A percentile compares a stretch with the other conserved stretches of the same genome.
Conservation (phyloP, 2,888 invertebrate species). For the Pristionchus arcanus region DNA sequence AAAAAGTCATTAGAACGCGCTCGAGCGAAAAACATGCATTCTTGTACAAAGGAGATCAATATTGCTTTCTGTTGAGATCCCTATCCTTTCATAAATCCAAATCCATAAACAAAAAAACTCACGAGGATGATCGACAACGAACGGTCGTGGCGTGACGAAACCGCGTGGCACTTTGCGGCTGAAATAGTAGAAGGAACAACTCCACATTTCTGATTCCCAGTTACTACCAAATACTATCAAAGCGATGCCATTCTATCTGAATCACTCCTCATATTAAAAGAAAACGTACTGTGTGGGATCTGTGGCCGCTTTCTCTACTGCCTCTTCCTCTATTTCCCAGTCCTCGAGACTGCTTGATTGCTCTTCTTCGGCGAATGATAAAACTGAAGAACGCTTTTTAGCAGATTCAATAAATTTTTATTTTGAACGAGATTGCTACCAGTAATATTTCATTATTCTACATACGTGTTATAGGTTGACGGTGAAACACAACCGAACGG, state of each 20-base stretch:
- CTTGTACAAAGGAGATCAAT: no score
- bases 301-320: neutral
- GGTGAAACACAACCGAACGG: neutral
- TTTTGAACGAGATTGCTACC: no score
- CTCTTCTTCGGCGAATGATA: neutral
- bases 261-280: no score
- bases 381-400: neutral
- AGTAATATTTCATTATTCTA: no score
- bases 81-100: no score
- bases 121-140: slow-evolving; percentile 35
- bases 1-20: no score
- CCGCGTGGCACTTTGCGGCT: neutral
- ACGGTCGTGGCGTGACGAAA: slow-evolving; percentile 16
- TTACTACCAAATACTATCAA: no score
- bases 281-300: neutral
- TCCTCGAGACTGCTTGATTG: neutral
- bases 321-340: neutral
- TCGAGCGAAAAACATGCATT: no score
- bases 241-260: no score
- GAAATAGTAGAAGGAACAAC: neutral
- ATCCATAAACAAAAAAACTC: no score
- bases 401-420: neutral
- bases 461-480: neutral
- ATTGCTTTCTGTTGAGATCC: no score
- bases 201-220: no score